A percentile compares a stretch with the other conserved stretches of the same genome.
phyloP scores from a whole-genome alignment of 53 echinoderm and acorn worm genomes.

The Hippasteria phrygiana region DNA sequence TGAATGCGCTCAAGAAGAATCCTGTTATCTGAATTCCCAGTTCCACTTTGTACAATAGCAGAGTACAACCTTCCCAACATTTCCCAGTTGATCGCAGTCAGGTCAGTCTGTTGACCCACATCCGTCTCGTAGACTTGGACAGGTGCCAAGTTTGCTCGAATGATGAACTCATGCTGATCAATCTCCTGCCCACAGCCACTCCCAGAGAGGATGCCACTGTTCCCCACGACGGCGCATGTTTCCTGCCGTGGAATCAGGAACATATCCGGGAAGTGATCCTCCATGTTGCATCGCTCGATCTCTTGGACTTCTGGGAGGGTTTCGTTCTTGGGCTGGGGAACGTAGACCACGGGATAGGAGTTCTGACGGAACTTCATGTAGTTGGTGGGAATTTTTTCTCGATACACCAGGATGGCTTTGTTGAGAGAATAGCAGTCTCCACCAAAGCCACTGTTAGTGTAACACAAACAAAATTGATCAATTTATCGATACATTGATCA shows the following conservation, averaged over 20 bases:
- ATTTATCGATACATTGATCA: neutral
- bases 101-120: conserved; percentile 73
- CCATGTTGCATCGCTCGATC: conserved; percentile 64
- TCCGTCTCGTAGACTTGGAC: conserved; percentile 69
- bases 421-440: conserved; percentile 62
- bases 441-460: conserved; percentile 4
- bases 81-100: conserved; percentile 84
- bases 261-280: conserved; percentile 74
- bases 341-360: conserved; percentile 68
- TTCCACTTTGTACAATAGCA: conserved; percentile 63
- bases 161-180: conserved; percentile 76
- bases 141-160: conserved; percentile 80
- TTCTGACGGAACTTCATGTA: conserved; percentile 82
- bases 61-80: conserved; percentile 66
- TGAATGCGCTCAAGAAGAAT: conserved; percentile 62
- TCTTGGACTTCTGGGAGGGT: conserved; percentile 45
- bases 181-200: conserved; percentile 74
- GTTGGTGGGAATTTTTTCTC: conserved; percentile 56
- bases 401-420: conserved; percentile 76
- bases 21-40: conserved; percentile 57
- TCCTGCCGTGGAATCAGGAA: conserved; percentile 58
- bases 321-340: conserved; percentile 47
- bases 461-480: neutral
- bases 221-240: conserved; percentile 82
- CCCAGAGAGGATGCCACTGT: conserved; percentile 74